phyloP scores from a whole-genome alignment of 2,888 invertebrate genomes.

The Lycophotia porphyrea region DNA sequence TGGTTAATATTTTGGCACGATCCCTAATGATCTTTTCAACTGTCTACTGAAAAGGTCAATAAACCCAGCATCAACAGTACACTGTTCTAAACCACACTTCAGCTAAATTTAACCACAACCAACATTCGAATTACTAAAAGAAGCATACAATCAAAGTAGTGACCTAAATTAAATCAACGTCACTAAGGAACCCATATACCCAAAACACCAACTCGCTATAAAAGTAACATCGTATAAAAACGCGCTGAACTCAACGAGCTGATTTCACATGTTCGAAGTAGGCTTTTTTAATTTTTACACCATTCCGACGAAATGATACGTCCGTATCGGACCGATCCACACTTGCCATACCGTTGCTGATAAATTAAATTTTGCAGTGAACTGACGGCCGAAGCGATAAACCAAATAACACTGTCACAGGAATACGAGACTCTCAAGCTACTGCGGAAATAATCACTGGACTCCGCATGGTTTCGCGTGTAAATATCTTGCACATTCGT shows the following conservation, averaged over 20 bases:
- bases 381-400: constrained; percentile 71
- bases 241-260: constrained; percentile 24
- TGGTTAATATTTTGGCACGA: constrained; percentile 31
- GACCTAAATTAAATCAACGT: neutral
- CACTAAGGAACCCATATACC: neutral
- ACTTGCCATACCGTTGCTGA: constrained; percentile 68
- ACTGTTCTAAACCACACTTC: neutral
- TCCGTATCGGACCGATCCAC: constrained; percentile 63
- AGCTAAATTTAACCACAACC: neutral
- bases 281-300: constrained; percentile 46
- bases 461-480: constrained; percentile 32
- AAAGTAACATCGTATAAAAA: constrained; percentile 25
- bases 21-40: constrained; percentile 45
- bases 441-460: constrained; percentile 55
- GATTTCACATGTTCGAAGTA: constrained; percentile 23
- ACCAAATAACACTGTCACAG: constrained; percentile 68
- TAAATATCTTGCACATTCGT: constrained; percentile 46
- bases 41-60: constrained; percentile 31
- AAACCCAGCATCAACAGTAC: constrained; percentile 9
- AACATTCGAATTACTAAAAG: neutral
- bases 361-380: constrained; percentile 77
- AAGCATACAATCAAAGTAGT: too few species aligned
- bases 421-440: constrained; percentile 9
- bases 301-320: constrained; percentile 63
- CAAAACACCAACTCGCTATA: neutral